Evolutionary conservation across 92 coral and sea anemone species (phyloP), one percentile per base, ranked within the genome.

Genomic region (Anthopleura xanthogrammica): DNA sequence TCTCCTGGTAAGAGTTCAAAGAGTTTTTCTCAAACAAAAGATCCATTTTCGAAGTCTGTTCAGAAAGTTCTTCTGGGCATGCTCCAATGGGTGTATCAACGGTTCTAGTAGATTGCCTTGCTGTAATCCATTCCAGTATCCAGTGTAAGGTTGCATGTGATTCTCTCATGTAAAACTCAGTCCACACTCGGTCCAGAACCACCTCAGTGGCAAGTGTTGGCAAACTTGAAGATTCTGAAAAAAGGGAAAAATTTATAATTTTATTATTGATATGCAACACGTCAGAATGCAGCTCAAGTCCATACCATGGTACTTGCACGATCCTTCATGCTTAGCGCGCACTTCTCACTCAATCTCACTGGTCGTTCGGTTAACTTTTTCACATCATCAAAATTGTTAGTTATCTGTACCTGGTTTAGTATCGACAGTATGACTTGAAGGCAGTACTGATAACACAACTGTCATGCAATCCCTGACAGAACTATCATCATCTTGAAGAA

Each of bases 11-110:
- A 22, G 86, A 77, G 81, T 93, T 93, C 76, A 83, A 64, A 48
- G 97, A 88, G 73, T 93, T 93, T 86, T 86, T 93, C 60, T 90
- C 97, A 75, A 93, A 93, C 29, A 93, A 88, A 60, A 89, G 93
- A 79, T 90, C 97, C 5, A 86, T 82, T n/a, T 86, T 87, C 24
- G 85, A 82, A 72, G 48, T 12, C 48, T 66, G 60, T 13, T 68
- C 66, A 12, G 74, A 68, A 3, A 12, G 16, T 9, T 43, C 42
- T 68, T 48, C 72, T 43, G 80, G 41, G 65, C 80, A 46, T 46
- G 83, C 83, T 64, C 74, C 56, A 62, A 16, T 65, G 40, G 70
- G 80, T 83, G 29, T 55, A 12, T 0, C 81, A 24, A 74, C 86
- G 19, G 80, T 85, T 60, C 55, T 64, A 24, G 83, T 60, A 12